Evolutionary conservation across 2,888 invertebrate genomes (phyloP), one percentile per base, ranked within the genome.

Genomic region (Dorcus parallelipipedus): DNA sequence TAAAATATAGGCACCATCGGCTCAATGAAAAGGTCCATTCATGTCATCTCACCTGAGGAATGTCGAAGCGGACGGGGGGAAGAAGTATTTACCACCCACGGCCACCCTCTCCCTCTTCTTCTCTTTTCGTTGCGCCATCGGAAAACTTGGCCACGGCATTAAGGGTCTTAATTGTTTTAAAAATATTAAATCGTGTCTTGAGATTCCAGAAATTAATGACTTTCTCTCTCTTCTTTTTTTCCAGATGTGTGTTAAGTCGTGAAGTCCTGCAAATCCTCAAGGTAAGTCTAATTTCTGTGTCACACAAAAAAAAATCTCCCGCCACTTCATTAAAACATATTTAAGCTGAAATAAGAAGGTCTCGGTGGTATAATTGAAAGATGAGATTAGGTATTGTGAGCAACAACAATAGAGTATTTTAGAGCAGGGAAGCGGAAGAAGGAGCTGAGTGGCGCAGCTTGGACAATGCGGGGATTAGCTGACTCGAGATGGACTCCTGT

Each of bases 401-500:
- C 62, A 61, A 61, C 64, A 60, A 64, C 66, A 66, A 69, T 67
- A 62, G 60, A 65, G 63, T 68, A 69, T 71, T 70, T 69, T 68
- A 67, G 69, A 61, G 62, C 60, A 60, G 64, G 62, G 64, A 68
- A 63, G 66, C 65, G 65, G 66, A 67, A 67, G 66, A 69, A 69
- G 64, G 59, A 64, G 63, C 61, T 62, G 63, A 61, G 60, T 59
- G 58, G 62, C 60, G 50, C 47, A 43, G 49, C 53, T 54, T 47
- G 71, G 69, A 72, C 72, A 72, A 72, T 71, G 56, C 59, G 38
- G 49, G 71, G 72, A 72, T 72, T 71, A 72, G 63, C 66, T 55
- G 60, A 49, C 62, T 62, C 57, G 62, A 66, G 64, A 64, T 61
- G 64, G 61, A 63, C 64, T 57, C 55, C 40, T 49, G 58, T 61